Evolutionary conservation across 2,888 invertebrate species (phyloP).

Genomic region (Nysson spinosus): DNA sequence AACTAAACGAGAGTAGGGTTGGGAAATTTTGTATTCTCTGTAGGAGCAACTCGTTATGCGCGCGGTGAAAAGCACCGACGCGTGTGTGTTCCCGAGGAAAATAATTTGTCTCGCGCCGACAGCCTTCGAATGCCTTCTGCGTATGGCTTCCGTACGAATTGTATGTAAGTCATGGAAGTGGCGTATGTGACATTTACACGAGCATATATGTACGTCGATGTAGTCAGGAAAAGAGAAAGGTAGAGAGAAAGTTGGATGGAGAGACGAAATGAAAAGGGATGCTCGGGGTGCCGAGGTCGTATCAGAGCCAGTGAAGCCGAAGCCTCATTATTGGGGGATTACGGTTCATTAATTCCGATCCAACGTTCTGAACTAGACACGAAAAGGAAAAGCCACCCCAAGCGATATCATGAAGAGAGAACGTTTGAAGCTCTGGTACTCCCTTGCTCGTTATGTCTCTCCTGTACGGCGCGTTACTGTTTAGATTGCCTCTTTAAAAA

Average conservation of each 20-base stretch:
- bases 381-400: slow-evolving; percentile 66
- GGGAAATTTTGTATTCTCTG: slow-evolving; percentile 34
- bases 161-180: slow-evolving; percentile 27
- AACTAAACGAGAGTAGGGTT: too few relatives aligned
- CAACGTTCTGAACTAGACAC: slow-evolving; percentile 65
- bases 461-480: slow-evolving; percentile 46
- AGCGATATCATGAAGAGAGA: slow-evolving; percentile 58
- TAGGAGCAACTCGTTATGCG: slow-evolving; percentile 47
- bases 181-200: slow-evolving; percentile 52
- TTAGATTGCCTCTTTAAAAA: slow-evolving; percentile 54
- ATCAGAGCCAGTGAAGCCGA: slow-evolving; percentile 68
- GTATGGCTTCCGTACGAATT: slow-evolving; percentile 4
- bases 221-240: slow-evolving; percentile 10
- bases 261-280: too few relatives aligned
- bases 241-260: slow-evolving; percentile 1
- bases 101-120: slow-evolving; percentile 61
- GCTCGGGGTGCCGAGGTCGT: slow-evolving; percentile 59
- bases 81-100: slow-evolving; percentile 48
- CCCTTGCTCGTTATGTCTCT: slow-evolving; percentile 57
- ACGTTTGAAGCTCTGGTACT: slow-evolving; percentile 58
- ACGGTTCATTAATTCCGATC: slow-evolving; percentile 73
- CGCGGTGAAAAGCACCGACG: slow-evolving; percentile 54
- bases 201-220: slow-evolving; percentile 17
- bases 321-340: slow-evolving; percentile 74
- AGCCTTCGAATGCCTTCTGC: slow-evolving; percentile 43